Percentiles rank a stretch among this genome's conserved stretches.
Evolutionary conservation across 2,113 vertebrate species (phyloP).

Genomic region (Corapipo altera): DNA sequence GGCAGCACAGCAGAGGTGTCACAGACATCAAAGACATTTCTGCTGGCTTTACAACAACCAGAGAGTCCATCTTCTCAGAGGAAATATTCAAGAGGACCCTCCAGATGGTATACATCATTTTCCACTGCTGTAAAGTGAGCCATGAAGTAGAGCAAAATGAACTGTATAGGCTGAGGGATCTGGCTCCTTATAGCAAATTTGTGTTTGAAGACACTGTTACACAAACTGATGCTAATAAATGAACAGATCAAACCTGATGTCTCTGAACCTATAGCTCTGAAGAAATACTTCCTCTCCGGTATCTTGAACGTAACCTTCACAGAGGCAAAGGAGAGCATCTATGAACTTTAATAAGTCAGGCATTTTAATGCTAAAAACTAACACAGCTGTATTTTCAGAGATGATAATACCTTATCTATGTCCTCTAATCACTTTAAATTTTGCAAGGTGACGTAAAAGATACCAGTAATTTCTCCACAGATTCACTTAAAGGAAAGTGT

Average conservation of each 20-base stretch:
- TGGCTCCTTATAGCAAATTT: neutral
- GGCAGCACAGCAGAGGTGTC: neutral
- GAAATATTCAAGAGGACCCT: neutral
- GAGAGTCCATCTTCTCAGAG: neutral
- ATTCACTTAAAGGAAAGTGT: neutral
- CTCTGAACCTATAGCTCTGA: neutral
- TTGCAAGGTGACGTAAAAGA: neutral
- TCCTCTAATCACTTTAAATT: neutral
- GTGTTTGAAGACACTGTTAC: neutral
- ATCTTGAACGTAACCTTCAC: neutral
- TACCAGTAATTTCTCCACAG: neutral
- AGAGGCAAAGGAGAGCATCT: neutral
- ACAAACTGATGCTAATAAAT: neutral
- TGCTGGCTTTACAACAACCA: neutral
- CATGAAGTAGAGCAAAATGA: slow-evolving; percentile 14
- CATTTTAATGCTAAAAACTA: neutral
- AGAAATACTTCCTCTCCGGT: neutral
- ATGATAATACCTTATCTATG: neutral
- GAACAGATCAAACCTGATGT: neutral
- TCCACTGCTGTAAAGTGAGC: slow-evolving; percentile 15
- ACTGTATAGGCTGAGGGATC: neutral
- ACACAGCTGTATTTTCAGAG: neutral
- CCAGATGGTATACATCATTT: slow-evolving; percentile 41
- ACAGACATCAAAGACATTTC: slow-evolving; percentile 1
- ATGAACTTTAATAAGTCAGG: neutral